Percentiles rank a stretch among this genome's conserved stretches.
Conservation (phyloP, 2,797 vertebrate species). For the Acanthurus lineatus region DNA sequence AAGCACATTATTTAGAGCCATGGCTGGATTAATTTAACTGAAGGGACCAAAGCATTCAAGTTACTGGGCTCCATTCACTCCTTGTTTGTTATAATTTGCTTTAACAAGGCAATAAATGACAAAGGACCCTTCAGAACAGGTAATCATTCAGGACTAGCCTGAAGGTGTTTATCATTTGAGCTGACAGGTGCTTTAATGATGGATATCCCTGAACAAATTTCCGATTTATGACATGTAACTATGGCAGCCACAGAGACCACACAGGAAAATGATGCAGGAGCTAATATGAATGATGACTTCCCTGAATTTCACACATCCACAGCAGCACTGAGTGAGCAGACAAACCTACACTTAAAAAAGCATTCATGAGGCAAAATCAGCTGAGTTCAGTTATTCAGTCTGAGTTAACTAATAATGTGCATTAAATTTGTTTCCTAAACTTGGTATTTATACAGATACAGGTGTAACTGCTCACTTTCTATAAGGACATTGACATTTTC, state of each 20-base stretch:
- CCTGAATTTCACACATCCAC: neutral
- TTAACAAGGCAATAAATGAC: neutral
- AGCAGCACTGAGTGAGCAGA: neutral
- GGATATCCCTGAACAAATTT: neutral
- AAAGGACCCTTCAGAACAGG: no score
- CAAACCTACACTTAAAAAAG: neutral
- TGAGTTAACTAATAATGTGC: neutral
- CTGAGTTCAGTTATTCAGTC: neutral
- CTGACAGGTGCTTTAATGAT: neutral
- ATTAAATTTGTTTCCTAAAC: neutral
- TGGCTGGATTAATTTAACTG: neutral
- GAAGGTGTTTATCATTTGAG: neutral
- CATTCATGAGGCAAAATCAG: neutral
- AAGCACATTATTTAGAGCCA: neutral
- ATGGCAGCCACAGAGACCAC: neutral
- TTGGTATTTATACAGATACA: neutral
- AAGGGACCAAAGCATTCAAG: neutral
- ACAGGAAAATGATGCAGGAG: neutral
- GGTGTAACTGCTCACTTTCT: no score
- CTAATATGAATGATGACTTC: neutral
- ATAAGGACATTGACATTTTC: no score
- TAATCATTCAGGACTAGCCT: neutral
- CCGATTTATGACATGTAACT: neutral
- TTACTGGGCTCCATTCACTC: neutral
- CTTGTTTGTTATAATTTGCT: neutral